phyloP scores from a whole-genome alignment of 64 coral and sea anemone genomes.

The Pachyseris speciosa region DNA sequence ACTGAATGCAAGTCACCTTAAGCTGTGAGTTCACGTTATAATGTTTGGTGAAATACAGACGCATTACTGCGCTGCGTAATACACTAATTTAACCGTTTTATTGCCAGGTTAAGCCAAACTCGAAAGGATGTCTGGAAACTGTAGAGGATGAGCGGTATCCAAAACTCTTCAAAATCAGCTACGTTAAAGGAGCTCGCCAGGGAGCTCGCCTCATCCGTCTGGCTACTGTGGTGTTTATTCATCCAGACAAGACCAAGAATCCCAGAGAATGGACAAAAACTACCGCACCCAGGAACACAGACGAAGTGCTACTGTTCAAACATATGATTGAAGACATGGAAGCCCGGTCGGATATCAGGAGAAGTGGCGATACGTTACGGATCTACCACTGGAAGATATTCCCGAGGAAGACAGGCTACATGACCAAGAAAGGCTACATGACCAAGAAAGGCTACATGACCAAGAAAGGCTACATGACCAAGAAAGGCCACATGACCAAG shows the following conservation, averaged over 20 bases:
- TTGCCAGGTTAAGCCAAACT: slow-evolving; percentile 19
- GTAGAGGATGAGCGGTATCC: neutral
- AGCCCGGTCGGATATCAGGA: neutral
- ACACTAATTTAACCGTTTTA: too few relatives aligned
- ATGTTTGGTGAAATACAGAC: too few relatives aligned
- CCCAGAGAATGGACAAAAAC: neutral
- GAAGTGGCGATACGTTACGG: slow-evolving; percentile 1
- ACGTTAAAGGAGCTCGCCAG: neutral
- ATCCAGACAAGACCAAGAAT: neutral
- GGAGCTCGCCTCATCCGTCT: neutral
- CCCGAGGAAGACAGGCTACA: too few relatives aligned
- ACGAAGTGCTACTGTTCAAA: neutral
- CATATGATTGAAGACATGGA: slow-evolving; percentile 28
- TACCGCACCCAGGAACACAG: slow-evolving; percentile 12
- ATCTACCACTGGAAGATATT: neutral
- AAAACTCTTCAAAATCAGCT: slow-evolving; percentile 16
- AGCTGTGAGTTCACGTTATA: too few relatives aligned
- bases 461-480: too few relatives aligned
- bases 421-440: too few relatives aligned
- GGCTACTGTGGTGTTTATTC: slow-evolving; percentile 26
- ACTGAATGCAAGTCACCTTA: too few relatives aligned
- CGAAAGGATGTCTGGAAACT: slow-evolving; percentile 5
- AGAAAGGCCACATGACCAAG: too few relatives aligned
- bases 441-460: too few relatives aligned
- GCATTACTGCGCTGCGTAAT: too few relatives aligned